Evolutionary conservation across 2,888 invertebrate genomes (phyloP).

Genomic region (Phengaris arion): DNA sequence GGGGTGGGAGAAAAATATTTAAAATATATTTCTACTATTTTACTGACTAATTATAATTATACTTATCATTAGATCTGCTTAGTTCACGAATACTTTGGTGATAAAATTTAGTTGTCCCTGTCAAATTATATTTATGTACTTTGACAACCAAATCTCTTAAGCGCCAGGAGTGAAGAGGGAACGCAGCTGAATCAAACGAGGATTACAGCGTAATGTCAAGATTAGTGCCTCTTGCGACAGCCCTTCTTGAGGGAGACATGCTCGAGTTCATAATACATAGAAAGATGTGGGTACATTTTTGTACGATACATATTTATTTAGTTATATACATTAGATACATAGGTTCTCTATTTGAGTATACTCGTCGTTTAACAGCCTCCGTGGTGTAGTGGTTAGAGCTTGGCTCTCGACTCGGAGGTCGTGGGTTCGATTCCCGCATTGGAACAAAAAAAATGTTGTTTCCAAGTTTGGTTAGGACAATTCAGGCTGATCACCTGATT

Average conservation of each 20-base stretch:
- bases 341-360: neutral
- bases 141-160: slow-evolving; percentile 8
- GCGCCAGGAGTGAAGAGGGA: neutral
- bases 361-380: neutral
- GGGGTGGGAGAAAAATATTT: no score
- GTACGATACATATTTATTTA: neutral
- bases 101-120: neutral
- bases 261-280: neutral
- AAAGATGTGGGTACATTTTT: neutral
- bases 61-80: no score
- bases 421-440: no score
- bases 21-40: no score
- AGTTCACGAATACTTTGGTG: no score
- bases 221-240: slow-evolving; percentile 15
- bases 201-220: slow-evolving; percentile 17
- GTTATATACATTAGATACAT: neutral
- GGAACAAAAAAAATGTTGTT: no score
- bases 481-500: no score
- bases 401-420: no score
- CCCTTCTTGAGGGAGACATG: neutral
- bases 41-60: no score
- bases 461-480: no score
- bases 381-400: no score
- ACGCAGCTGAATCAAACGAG: slow-evolving; percentile 9
- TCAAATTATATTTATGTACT: neutral